Evolutionary conservation across 2,797 vertebrate genomes (phyloP).

Genomic region (Gambelia wislizenii): DNA sequence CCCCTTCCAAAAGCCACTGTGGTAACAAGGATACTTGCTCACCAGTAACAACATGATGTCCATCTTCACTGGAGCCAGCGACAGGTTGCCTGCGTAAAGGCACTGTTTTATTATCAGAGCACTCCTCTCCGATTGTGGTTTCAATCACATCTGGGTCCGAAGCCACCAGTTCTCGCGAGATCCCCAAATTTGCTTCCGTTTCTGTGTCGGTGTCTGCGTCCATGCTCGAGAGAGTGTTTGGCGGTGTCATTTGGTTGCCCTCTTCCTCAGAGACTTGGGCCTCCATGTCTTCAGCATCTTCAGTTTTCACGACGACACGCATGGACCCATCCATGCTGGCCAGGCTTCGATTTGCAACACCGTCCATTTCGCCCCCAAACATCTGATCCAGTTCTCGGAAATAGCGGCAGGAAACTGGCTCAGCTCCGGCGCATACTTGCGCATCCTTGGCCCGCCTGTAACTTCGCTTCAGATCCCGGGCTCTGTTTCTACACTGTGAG

Average conservation of each 20-base stretch:
- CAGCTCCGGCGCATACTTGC: constrained; percentile 7
- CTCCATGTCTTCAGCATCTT: constrained; percentile 23
- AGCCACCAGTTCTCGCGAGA: constrained; percentile 1
- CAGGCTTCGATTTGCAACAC: not conserved
- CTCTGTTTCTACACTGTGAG: constrained; percentile 31
- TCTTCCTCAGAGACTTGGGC: constrained; percentile 35
- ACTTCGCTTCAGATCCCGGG: constrained; percentile 39
- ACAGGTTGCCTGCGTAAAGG: constrained; percentile 2
- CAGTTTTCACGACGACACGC: constrained; percentile 8
- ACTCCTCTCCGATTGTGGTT: constrained; percentile 27
- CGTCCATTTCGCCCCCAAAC: constrained; percentile 39
- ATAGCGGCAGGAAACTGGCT: constrained; percentile 37
- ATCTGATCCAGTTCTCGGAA: constrained; percentile 42
- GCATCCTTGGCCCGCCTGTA: constrained; percentile 38
- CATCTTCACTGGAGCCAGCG: constrained; percentile 33
- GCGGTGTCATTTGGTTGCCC: constrained; percentile 38
- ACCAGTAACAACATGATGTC: constrained; percentile 23
- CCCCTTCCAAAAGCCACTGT: not conserved
- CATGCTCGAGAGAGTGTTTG: constrained; percentile 40
- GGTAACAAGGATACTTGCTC: not conserved
- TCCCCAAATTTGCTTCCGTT: not conserved
- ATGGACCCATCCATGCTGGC: constrained; percentile 8
- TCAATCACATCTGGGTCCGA: constrained; percentile 26
- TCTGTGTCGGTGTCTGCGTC: constrained; percentile 28
- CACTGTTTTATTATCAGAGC: not conserved